Percentiles rank a stretch among this genome's conserved stretches.
These are phyloP conservation scores for Bradysia coprophila DNA, from an alignment of 1,140 invertebrate genomes.

Conservation along the genomic window DNA sequence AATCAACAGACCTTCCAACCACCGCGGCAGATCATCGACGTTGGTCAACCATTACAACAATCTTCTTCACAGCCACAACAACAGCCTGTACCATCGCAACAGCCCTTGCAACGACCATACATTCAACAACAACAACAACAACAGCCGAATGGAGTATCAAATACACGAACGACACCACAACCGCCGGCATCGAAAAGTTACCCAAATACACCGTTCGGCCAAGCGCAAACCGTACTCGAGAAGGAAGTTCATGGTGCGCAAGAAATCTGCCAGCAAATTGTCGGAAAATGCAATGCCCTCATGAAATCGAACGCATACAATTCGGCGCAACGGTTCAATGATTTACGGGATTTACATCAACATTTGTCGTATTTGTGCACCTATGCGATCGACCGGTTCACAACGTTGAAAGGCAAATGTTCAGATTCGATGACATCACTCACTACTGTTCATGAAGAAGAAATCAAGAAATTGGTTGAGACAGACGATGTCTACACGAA, in stretches of 20 bases:
- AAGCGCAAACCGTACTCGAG: constrained; percentile 15
- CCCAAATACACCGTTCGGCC: constrained; percentile 11
- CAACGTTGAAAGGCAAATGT: constrained; percentile 21
- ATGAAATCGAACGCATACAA: constrained; percentile 23
- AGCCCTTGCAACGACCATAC: no score
- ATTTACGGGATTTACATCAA: constrained; percentile 22
- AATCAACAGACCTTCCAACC: no score
- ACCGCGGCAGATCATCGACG: no score
- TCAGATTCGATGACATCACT: constrained; percentile 18
- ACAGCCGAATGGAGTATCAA: constrained; percentile 1
- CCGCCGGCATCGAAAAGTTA: constrained; percentile 7
- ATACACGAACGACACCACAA: background rate
- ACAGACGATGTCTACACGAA: constrained; percentile 23
- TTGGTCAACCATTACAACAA: no score
- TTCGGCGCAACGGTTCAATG: constrained; percentile 12
- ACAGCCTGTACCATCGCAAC: no score
- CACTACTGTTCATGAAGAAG: constrained; percentile 20
- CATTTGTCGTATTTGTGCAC: constrained; percentile 23
- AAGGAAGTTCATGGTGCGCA: constrained; percentile 20
- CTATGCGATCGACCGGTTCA: constrained; percentile 21
- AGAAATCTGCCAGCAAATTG: constrained; percentile 22
- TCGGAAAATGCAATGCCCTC: constrained; percentile 16
- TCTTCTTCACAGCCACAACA: no score
- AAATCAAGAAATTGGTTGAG: constrained; percentile 18
- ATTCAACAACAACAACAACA: constrained; percentile 2